Conservation (phyloP, 2,113 vertebrate species). For the Stigmatopora nigra region DNA sequence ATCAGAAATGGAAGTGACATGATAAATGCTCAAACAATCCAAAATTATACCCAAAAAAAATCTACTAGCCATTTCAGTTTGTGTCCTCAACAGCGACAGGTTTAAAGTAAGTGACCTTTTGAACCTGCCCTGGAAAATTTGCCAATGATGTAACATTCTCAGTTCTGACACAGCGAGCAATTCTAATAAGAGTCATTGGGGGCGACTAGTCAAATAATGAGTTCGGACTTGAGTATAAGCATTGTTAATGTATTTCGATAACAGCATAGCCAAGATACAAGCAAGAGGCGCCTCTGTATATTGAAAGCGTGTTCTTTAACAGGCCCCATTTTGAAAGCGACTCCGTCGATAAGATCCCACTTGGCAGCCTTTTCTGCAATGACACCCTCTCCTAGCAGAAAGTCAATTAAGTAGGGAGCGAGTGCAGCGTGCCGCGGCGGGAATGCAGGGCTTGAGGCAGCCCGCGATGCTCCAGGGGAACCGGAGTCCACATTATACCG, state of each 20-base stretch:
- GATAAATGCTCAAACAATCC: too few relatives aligned
- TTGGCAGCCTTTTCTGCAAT: constrained; percentile 59
- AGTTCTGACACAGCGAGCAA: too few relatives aligned
- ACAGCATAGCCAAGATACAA: constrained; percentile 23
- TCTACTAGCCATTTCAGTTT: too few relatives aligned
- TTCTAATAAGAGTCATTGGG: too few relatives aligned
- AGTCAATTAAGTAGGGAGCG: constrained; percentile 68
- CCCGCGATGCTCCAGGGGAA: constrained; percentile 58
- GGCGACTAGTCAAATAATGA: too few relatives aligned
- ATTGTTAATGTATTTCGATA: constrained; percentile 20
- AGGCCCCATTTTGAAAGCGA: constrained; percentile 33
- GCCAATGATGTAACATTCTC: too few relatives aligned
- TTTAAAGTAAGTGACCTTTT: too few relatives aligned
- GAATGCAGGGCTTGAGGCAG: constrained; percentile 54
- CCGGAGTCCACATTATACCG: constrained; percentile 60
- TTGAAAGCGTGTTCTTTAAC: constrained; percentile 28
- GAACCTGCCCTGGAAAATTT: too few relatives aligned
- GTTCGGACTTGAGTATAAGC: neutral
- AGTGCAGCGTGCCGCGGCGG: constrained; percentile 55
- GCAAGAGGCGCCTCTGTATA: constrained; percentile 23
- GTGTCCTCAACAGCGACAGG: too few relatives aligned
- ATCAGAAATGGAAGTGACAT: too few relatives aligned
- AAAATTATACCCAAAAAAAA: too few relatives aligned
- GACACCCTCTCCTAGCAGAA: constrained; percentile 57
- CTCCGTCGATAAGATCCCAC: constrained; percentile 47